Evolutionary conservation across 2,888 invertebrate genomes (phyloP).

Genomic region (Drosophila anomalipes): DNA sequence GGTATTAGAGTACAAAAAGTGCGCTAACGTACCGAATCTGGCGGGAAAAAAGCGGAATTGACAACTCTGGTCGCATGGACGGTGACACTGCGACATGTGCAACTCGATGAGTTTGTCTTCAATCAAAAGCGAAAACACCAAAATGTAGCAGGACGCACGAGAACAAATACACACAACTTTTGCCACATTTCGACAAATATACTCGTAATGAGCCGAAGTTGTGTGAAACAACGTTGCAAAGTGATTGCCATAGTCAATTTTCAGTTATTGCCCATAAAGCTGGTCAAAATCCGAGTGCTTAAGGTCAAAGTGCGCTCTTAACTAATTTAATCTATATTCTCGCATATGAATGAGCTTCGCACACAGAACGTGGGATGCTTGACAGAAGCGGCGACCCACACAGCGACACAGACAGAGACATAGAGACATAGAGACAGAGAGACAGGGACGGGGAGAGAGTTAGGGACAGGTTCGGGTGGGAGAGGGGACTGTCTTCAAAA

Average conservation of each 20-base stretch:
- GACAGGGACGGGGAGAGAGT: neutral
- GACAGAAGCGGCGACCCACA: neutral
- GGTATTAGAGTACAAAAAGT: neutral
- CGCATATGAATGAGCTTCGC: constrained; percentile 26
- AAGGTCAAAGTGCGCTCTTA: constrained; percentile 56
- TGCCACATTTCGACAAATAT: neutral
- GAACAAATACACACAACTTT: constrained; percentile 3
- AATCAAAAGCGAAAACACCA: constrained; percentile 45
- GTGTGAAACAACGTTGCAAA: constrained; percentile 19
- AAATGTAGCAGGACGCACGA: constrained; percentile 7
- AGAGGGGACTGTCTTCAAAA: constrained; percentile 33
- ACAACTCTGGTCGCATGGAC: constrained; percentile 2
- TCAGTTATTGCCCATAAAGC: constrained; percentile 48
- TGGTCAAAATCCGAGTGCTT: constrained; percentile 49
- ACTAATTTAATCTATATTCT: constrained; percentile 56
- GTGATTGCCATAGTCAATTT: constrained; percentile 43
- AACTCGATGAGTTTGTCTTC: constrained; percentile 53
- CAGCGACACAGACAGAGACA: neutral
- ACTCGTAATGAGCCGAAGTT: constrained; percentile 5
- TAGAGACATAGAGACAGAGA: neutral
- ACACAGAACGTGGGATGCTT: neutral
- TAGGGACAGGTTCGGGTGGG: neutral
- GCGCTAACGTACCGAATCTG: neutral
- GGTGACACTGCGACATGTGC: constrained; percentile 69
- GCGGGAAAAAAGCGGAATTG: neutral